phyloP scores from a whole-genome alignment of 2,113 vertebrate species.

The Pachypanchax playfairii region DNA sequence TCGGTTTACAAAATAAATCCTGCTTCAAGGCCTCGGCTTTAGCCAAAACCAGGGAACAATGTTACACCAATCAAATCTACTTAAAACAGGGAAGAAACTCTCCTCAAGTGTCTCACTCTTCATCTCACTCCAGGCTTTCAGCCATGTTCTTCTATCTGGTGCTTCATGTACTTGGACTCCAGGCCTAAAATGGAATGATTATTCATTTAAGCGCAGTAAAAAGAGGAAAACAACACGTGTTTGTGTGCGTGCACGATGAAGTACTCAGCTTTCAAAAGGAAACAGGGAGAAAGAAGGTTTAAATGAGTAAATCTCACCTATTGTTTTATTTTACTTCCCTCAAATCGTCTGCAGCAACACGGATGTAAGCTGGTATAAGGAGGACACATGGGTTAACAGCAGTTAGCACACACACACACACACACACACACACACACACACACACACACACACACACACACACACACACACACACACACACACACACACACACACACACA shows the following conservation, averaged over 20 bases:
- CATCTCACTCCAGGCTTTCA: constrained; percentile 42
- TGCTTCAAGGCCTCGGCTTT: constrained; percentile 3
- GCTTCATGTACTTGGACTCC: constrained; percentile 35
- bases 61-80: constrained; percentile 12
- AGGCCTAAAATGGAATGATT: constrained; percentile 39
- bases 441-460: constrained; percentile 19
- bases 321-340: constrained; percentile 54
- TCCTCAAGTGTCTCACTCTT: constrained; percentile 48
- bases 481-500: neutral
- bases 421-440: constrained; percentile 10
- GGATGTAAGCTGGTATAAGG: constrained; percentile 56
- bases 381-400: constrained; percentile 60
- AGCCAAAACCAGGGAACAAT: neutral
- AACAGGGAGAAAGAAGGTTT: constrained; percentile 41
- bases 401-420: constrained; percentile 15
- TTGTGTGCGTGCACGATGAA: constrained; percentile 4
- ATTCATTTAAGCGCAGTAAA: constrained; percentile 39
- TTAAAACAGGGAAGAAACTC: constrained; percentile 14
- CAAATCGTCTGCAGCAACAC: constrained; percentile 60
- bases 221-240: constrained; percentile 9
- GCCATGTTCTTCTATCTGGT: constrained; percentile 22
- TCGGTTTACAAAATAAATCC: neutral
- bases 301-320: constrained; percentile 63
- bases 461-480: neutral
- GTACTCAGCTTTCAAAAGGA: constrained; percentile 36